Conservation (phyloP, 2,113 vertebrate species). For the Barbus barbus region DNA sequence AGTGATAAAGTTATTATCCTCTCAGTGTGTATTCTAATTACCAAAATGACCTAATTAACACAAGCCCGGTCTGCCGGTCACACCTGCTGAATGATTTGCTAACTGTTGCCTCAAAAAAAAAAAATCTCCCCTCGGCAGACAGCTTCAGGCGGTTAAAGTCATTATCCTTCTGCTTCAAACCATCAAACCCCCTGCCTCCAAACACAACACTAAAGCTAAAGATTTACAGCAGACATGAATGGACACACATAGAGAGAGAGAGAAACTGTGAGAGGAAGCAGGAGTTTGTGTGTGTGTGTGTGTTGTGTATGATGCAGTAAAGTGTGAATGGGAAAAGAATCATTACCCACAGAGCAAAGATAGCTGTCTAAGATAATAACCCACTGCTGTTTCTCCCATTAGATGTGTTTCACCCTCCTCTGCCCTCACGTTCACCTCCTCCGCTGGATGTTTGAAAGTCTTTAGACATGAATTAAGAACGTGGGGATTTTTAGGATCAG, state of each 20-base stretch:
- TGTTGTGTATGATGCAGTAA: constrained; percentile 6
- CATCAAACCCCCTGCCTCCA: background rate
- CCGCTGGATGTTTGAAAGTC: constrained; percentile 8
- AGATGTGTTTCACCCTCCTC: constrained; percentile 16
- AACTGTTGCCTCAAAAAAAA: background rate
- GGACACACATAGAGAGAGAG: background rate
- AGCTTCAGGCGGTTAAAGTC: constrained; percentile 8
- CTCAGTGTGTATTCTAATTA: constrained; percentile 23
- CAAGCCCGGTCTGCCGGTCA: background rate
- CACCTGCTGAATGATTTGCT: constrained; percentile 17
- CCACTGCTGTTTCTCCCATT: constrained; percentile 51
- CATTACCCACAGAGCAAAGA: constrained; percentile 5
- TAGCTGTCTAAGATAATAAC: constrained; percentile 15
- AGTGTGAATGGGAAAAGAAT: constrained; percentile 21
- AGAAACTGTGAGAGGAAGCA: background rate
- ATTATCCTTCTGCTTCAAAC: constrained; percentile 31
- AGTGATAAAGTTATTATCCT: constrained; percentile 24
- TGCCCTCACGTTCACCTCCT: constrained; percentile 28
- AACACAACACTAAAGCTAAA: constrained; percentile 8
- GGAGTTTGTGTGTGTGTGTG: background rate
- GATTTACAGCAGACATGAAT: constrained; percentile 20
- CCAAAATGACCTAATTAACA: constrained; percentile 35
- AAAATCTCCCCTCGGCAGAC: background rate
- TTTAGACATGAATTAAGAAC: constrained; percentile 48
- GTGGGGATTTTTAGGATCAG: constrained; percentile 32